Conservation (phyloP, 1,140 invertebrate genomes). For the Drosophila nikananu region DNA sequence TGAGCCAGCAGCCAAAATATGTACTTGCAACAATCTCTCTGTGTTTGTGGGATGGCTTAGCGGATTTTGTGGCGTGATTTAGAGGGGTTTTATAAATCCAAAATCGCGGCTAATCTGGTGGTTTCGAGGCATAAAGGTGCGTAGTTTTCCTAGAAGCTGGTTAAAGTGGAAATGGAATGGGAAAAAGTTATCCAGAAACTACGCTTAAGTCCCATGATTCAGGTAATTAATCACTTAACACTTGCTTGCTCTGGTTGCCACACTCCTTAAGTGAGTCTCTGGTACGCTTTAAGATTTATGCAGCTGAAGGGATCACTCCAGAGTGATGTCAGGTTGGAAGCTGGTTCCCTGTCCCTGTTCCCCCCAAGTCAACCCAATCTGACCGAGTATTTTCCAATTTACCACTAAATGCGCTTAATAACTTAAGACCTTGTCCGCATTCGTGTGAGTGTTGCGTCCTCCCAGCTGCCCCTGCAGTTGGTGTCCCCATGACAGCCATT, state of each 20-base stretch:
- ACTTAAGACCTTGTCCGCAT: conserved; percentile 30
- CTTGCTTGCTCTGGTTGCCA: background rate
- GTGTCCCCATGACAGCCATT: conserved; percentile 36
- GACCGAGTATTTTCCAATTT: conserved; percentile 44
- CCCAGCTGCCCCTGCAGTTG: background rate
- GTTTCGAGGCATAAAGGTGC: background rate
- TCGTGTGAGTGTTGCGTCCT: background rate
- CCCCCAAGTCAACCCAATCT: conserved; percentile 14
- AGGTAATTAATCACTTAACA: background rate
- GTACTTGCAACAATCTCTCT: conserved; percentile 2
- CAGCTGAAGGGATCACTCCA: conserved; percentile 5
- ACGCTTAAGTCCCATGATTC: background rate
- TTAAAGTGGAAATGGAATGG: background rate
- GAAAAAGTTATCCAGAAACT: background rate
- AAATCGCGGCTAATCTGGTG: background rate
- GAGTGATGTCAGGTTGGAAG: background rate
- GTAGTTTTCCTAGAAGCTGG: background rate
- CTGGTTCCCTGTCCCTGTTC: background rate
- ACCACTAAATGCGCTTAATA: conserved; percentile 43
- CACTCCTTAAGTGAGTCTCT: background rate
- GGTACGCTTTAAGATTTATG: conserved; percentile 24
- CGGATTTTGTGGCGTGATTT: conserved; percentile 18
- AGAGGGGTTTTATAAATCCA: background rate
- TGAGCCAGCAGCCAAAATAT: conserved; percentile 30
- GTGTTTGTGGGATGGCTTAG: conserved; percentile 1